A percentile compares a stretch with the other conserved stretches of the same genome.
These are phyloP conservation scores for Notodonta dromedarius DNA, from an alignment of 2,888 invertebrate genomes.

Conservation along the genomic window DNA sequence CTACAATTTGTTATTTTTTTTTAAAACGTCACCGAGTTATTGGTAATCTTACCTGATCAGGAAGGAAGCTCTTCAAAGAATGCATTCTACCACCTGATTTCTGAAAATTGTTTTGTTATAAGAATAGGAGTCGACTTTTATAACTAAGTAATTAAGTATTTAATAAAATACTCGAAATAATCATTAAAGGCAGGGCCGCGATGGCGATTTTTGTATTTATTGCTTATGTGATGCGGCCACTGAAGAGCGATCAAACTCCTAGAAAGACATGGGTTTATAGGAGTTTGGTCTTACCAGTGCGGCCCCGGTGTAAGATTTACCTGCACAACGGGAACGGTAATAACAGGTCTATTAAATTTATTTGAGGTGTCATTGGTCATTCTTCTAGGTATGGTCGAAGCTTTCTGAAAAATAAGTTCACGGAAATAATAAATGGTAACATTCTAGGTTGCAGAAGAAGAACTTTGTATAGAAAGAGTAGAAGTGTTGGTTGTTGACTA, in stretches of 20 bases:
- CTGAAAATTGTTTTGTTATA: neutral
- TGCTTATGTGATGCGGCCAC: too few relatives aligned
- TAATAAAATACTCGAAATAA: too few relatives aligned
- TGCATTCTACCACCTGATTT: slow-evolving; percentile 2
- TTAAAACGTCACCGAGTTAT: neutral
- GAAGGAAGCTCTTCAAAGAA: slow-evolving; percentile 31
- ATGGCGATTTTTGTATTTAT: too few relatives aligned
- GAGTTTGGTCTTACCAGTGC: too few relatives aligned
- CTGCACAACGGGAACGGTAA: slow-evolving; percentile 17
- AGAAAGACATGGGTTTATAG: too few relatives aligned
- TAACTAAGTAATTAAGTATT: too few relatives aligned
- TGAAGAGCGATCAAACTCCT: too few relatives aligned
- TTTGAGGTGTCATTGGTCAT: slow-evolving; percentile 23
- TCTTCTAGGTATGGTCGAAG: slow-evolving; percentile 44
- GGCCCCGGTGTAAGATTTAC: neutral
- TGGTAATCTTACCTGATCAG: slow-evolving; percentile 49
- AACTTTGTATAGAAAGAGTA: neutral
- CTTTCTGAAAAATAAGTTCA: slow-evolving; percentile 38
- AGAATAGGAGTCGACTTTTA: neutral
- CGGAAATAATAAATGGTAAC: neutral
- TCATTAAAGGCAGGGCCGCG: too few relatives aligned
- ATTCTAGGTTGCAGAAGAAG: too few relatives aligned
- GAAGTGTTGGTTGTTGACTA: slow-evolving; percentile 6
- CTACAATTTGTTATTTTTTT: too few relatives aligned
- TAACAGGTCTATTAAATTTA: slow-evolving; percentile 12